A percentile compares a stretch with the other conserved stretches of the same genome.
Conservation (phyloP, 2,888 invertebrate species). For the Xestia rhomboidea region DNA sequence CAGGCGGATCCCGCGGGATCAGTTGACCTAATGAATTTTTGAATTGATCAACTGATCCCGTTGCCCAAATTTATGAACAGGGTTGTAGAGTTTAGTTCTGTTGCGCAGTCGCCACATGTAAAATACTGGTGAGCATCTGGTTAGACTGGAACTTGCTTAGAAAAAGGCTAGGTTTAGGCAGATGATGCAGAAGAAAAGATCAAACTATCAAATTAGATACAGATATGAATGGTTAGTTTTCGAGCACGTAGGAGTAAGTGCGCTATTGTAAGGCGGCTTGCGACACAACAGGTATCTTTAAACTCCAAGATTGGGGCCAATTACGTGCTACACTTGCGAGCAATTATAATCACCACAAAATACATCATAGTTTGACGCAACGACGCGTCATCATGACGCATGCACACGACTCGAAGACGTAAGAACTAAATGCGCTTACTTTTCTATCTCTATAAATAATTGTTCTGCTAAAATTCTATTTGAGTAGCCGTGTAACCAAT, state of each 20-base stretch:
- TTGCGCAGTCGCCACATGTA: not conserved
- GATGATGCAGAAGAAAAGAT: not conserved
- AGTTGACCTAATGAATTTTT: too few species aligned
- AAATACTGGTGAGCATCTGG: not conserved
- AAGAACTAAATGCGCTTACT: slow-evolving; percentile 71
- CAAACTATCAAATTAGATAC: not conserved
- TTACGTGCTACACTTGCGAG: slow-evolving; percentile 46
- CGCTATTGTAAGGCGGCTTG: slow-evolving; percentile 29
- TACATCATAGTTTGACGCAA: slow-evolving; percentile 70
- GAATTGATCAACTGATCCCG: too few species aligned
- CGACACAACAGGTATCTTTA: slow-evolving; percentile 38
- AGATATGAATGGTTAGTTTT: slow-evolving; percentile 1
- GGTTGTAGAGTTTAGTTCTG: not conserved
- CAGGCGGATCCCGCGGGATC: too few species aligned
- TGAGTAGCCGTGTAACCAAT: slow-evolving; percentile 75
- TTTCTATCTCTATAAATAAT: slow-evolving; percentile 70
- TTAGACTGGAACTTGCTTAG: not conserved
- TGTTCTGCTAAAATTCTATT: slow-evolving; percentile 65
- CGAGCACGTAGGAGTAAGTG: not conserved
- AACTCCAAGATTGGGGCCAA: slow-evolving; percentile 44
- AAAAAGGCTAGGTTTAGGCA: not conserved
- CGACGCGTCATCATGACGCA: slow-evolving; percentile 73
- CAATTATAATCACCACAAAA: slow-evolving; percentile 66
- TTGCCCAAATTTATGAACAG: too few species aligned
- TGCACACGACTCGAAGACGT: slow-evolving; percentile 64